Evolutionary conservation across 1,140 invertebrate genomes (phyloP), one percentile per base, ranked within the genome.

Genomic region (Ceratosolen fusciceps): DNA sequence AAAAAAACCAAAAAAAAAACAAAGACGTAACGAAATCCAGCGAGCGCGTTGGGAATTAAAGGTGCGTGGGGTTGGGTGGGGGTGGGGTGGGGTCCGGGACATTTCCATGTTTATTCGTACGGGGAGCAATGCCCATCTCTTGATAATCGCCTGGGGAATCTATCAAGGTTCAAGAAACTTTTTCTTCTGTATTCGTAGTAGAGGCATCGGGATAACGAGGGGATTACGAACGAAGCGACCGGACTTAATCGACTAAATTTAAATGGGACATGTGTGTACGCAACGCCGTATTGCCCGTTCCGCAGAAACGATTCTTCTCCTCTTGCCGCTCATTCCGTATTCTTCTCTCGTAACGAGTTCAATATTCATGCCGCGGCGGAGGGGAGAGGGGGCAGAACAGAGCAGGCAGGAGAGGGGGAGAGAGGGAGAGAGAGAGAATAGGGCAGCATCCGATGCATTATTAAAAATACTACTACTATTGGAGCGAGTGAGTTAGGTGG

Each of bases 281-380:
- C 26, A 26, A 37, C 37, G 8, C 31, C 19, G 34, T 37, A 37
- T 65, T 65, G 7, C 12, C 58, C 1, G 31, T 60, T 60, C 29
- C 58, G 58, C 5, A 60, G 58, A 60, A 65, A 65, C 21, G 4
- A n/a, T n/a, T n/a, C 60, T n/a, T 0, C 49, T 16, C 2, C 5
- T 19, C 9, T 2, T 16, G 49, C 4, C 21, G 16, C 60, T 26
- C 60, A 34, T 62, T 62, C 29, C 4, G 5, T 34, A 62, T 62
- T 65, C 31, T 31, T n/a, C 16, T 62, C 58, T 62, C 58, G 58
- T 62, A 62, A 62, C 58, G 34, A 62, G 58, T 34, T 62, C 58
- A 62, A 62, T 62, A 62, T 62, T 37, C 60, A 65, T 65, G 31
- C 31, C 16, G 31, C 10, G 16, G 29, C 34, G 31, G 37, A 65